Percentiles rank a stretch among this genome's conserved stretches.
phyloP scores from a whole-genome alignment of 2,797 vertebrate species.

The Syndactyla subalaris region DNA sequence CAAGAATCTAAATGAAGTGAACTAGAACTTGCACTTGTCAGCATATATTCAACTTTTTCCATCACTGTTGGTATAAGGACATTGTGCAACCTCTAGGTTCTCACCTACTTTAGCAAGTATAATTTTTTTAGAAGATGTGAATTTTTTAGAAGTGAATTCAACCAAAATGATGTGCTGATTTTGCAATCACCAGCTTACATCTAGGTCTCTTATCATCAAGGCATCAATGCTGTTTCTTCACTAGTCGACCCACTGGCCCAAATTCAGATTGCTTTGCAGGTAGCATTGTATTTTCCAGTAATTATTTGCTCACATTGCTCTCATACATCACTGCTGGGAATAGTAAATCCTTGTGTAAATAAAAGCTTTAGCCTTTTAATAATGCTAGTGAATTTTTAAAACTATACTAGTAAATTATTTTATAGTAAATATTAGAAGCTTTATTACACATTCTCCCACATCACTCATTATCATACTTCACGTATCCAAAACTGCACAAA shows the following conservation, averaged over 20 bases:
- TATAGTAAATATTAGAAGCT: background rate
- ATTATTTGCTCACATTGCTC: background rate
- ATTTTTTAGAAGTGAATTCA: background rate
- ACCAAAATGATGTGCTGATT: background rate
- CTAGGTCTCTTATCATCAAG: background rate
- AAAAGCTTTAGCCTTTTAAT: background rate
- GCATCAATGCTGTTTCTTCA: background rate
- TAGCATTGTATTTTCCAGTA: background rate
- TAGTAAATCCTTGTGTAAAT: background rate
- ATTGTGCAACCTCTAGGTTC: background rate
- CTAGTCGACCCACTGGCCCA: background rate
- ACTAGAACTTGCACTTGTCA: background rate
- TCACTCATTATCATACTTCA: background rate
- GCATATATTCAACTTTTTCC: background rate
- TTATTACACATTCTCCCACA: background rate
- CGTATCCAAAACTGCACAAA: background rate
- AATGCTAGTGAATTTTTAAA: background rate
- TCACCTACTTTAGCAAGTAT: background rate
- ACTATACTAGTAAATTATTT: background rate
- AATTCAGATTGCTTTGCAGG: background rate
- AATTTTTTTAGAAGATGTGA: background rate
- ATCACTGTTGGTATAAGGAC: background rate
- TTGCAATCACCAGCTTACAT: background rate
- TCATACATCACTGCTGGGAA: background rate
- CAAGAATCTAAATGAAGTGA: constrained; percentile 1